A percentile compares a stretch with the other conserved stretches of the same genome.
Conservation (phyloP, 2,888 invertebrate genomes). For the Cactoblastis cactorum region DNA sequence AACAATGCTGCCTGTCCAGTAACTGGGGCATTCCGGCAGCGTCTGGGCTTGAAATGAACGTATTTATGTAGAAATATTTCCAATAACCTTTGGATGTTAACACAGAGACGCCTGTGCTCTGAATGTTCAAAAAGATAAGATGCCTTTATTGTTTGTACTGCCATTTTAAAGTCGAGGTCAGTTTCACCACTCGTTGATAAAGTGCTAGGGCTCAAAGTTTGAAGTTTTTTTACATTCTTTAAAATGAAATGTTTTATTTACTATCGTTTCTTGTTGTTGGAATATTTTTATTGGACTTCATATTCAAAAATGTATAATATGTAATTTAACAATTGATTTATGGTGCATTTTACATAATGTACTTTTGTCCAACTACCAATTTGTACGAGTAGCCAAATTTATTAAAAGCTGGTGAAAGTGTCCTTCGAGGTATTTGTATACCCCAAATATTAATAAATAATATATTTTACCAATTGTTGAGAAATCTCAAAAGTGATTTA, state of each 20-base stretch:
- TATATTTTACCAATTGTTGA: not conserved
- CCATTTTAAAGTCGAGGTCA: not conserved
- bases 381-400: too few relatives aligned
- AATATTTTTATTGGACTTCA: too few relatives aligned
- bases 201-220: too few relatives aligned
- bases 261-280: too few relatives aligned
- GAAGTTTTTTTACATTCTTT: too few relatives aligned
- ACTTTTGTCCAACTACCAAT: too few relatives aligned
- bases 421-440: not conserved
- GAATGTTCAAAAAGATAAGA: not conserved
- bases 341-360: too few relatives aligned
- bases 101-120: not conserved
- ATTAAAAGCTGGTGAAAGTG: not conserved
- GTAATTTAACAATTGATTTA: not conserved
- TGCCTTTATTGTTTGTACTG: not conserved
- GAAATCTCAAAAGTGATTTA: constrained; percentile 23
- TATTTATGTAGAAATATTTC: not conserved
- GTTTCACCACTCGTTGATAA: not conserved
- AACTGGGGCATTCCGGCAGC: not conserved
- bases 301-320: too few relatives aligned
- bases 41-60: not conserved
- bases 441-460: not conserved
- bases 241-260: too few relatives aligned
- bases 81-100: constrained; percentile 22
- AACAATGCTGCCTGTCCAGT: not conserved